Evolutionary conservation across 2,888 invertebrate genomes (phyloP), one percentile per base, ranked within the genome.

Genomic region (Trachelus troglodyta): DNA sequence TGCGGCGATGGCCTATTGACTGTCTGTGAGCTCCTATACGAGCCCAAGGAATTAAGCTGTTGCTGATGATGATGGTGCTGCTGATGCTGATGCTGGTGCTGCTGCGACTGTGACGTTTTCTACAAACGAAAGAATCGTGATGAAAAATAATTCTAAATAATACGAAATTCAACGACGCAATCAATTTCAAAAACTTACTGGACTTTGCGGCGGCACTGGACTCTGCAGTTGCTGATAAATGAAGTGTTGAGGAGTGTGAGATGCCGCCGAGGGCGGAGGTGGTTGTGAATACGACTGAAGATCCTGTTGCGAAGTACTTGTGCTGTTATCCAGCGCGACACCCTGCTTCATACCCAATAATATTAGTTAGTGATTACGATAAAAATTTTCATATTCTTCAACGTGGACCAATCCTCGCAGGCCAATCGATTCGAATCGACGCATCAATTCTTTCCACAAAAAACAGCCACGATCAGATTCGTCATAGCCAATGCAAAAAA

Each of bases 311-410:
- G 94, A 93, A 89, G 93, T 93, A 90, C 94, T 94, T 93, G 94
- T 94, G 87, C 92, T 94, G 90, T 95, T 95, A 88, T 95, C 95
- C 92, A 95, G 86, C 83, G 92, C 92, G 84, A 94, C 92, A 85
- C 93, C 93, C 94, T 94, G 92, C 84, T 90, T 88, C 81, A 88
- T 84, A 77, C 73, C 40, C 40, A 40, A 40, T 15, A 6, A 74
- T 11, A 35, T 74, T 76, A 74, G 74, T 78, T 76, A 75, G 34
- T 71, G 68, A n/a, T 30, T n/a, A n/a, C 33, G 3, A 40, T 73
- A 3, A 75, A 6, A 1, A 12, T 23, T 77, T 30, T 37, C 15
- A 31, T 75, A 37, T 34, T 6, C 31, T 30, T n/a, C 30, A 73
- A 68, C 56, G 11, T 69, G 40, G 40, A 40, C 15, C 40, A 15